phyloP scores from a whole-genome alignment of 2,888 invertebrate genomes.

The Gonocerus acuteangulatus region DNA sequence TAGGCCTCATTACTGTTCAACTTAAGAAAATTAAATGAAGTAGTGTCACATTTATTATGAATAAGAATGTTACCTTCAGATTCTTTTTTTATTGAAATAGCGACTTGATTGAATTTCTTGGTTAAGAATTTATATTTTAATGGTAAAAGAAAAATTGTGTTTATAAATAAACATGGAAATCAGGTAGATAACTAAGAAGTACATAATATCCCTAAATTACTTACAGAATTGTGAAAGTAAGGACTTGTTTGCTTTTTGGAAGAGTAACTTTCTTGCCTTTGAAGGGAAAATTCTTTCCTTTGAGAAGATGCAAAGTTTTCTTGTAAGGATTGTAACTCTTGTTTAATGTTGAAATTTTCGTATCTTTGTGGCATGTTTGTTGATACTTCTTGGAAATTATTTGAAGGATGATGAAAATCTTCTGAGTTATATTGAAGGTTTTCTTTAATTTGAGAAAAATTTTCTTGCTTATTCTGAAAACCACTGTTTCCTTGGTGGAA shows the following conservation, averaged over 20 bases:
- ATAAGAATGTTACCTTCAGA: too few relatives aligned
- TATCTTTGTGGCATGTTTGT: conserved; percentile 16
- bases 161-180: too few relatives aligned
- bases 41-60: too few relatives aligned
- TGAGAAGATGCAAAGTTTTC: conserved; percentile 19
- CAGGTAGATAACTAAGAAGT: too few relatives aligned
- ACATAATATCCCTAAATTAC: too few relatives aligned
- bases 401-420: conserved; percentile 22
- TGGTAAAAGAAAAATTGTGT: too few relatives aligned
- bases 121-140: too few relatives aligned
- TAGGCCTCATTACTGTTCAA: too few relatives aligned
- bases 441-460: conserved; percentile 2
- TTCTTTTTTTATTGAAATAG: too few relatives aligned
- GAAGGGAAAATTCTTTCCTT: conserved; percentile 30
- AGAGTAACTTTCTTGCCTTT: conserved; percentile 33
- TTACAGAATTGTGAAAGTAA: conserved; percentile 31
- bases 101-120: too few relatives aligned
- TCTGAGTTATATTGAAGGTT: conserved; percentile 28
- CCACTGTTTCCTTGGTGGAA: conserved; percentile 11
- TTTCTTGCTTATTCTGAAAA: conserved; percentile 5
- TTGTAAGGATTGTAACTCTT: conserved; percentile 23
- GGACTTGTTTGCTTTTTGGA: conserved; percentile 27
- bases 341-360: conserved; percentile 28
- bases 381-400: conserved; percentile 6
- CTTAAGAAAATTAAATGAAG: too few relatives aligned